These are phyloP conservation scores for Dendrolimus kikuchii DNA, from an alignment of 1,140 invertebrate species.

Conservation along the genomic window DNA sequence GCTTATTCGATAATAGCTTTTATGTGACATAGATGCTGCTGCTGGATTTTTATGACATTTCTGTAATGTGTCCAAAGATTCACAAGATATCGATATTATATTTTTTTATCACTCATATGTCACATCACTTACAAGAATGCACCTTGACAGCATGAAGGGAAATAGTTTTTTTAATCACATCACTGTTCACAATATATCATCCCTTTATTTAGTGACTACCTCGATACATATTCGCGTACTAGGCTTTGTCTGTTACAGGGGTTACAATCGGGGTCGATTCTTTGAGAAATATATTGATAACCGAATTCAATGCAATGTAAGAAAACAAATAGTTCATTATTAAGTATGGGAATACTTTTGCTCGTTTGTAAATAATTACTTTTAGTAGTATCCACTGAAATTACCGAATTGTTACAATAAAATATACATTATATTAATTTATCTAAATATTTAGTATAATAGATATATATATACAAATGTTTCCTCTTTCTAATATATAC, in stretches of 20 bases:
- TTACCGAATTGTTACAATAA: no score
- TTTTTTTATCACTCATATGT: conserved; percentile 6
- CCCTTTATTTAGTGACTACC: conserved; percentile 58
- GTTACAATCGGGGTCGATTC: conserved; percentile 34
- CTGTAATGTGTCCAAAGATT: neutral
- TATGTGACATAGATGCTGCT: no score
- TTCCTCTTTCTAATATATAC: no score
- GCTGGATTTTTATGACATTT: no score
- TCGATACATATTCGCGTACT: conserved; percentile 63
- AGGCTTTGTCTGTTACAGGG: conserved; percentile 48
- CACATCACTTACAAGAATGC: conserved; percentile 47
- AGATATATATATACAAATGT: no score
- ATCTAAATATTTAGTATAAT: no score
- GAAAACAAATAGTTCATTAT: conserved; percentile 10
- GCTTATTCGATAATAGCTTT: no score
- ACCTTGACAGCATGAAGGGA: conserved; percentile 67
- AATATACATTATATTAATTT: no score
- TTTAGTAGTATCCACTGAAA: no score
- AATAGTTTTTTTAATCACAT: conserved; percentile 67
- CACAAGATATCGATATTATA: neutral
- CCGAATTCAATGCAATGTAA: conserved; percentile 21
- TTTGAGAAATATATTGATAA: conserved; percentile 26
- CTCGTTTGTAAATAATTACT: no score
- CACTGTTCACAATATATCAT: conserved; percentile 64
- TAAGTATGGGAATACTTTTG: conserved; percentile 7